A percentile compares a stretch with the other conserved stretches of the same genome.
phyloP scores from a whole-genome alignment of 2,797 vertebrate genomes.

The Echeneis naucrates region DNA sequence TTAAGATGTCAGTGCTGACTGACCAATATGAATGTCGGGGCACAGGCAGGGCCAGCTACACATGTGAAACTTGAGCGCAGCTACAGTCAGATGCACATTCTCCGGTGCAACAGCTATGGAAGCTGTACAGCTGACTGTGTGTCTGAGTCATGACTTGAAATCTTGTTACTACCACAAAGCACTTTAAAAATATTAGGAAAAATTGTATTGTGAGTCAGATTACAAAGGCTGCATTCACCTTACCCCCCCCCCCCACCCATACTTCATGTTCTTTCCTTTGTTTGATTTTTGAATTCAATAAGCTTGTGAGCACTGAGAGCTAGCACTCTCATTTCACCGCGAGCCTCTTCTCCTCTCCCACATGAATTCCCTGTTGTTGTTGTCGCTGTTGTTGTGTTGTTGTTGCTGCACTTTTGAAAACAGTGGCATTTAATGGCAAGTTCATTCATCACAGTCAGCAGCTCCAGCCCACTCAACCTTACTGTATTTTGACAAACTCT shows the following conservation, averaged over 20 bases:
- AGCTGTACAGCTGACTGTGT: slow-evolving; percentile 26
- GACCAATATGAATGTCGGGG: slow-evolving; percentile 55
- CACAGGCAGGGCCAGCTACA: slow-evolving; percentile 41
- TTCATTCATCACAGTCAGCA: slow-evolving; percentile 74
- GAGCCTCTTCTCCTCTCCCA: slow-evolving; percentile 50
- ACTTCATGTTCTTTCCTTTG: slow-evolving; percentile 31
- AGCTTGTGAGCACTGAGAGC: slow-evolving; percentile 26
- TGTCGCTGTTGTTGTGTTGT: too few species aligned
- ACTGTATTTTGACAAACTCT: slow-evolving; percentile 60
- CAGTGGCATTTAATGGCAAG: slow-evolving; percentile 53
- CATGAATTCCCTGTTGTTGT: slow-evolving; percentile 48
- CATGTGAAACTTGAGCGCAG: slow-evolving; percentile 66
- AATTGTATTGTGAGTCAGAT: slow-evolving; percentile 52
- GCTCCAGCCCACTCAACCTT: slow-evolving; percentile 58
- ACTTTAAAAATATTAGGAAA: slow-evolving; percentile 50
- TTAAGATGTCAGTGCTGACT: slow-evolving; percentile 71
- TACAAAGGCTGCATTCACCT: slow-evolving; percentile 41
- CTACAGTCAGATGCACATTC: slow-evolving; percentile 33
- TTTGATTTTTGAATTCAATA: slow-evolving; percentile 39
- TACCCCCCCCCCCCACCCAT: slow-evolving; percentile 2
- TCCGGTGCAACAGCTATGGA: slow-evolving; percentile 44
- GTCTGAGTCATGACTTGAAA: slow-evolving; percentile 49
- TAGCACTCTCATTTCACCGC: slow-evolving; percentile 46
- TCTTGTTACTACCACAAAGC: slow-evolving; percentile 40
- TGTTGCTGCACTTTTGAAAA: slow-evolving; percentile 60